Evolutionary conservation across 1,140 invertebrate species (phyloP).

Genomic region (Apis cerana): DNA sequence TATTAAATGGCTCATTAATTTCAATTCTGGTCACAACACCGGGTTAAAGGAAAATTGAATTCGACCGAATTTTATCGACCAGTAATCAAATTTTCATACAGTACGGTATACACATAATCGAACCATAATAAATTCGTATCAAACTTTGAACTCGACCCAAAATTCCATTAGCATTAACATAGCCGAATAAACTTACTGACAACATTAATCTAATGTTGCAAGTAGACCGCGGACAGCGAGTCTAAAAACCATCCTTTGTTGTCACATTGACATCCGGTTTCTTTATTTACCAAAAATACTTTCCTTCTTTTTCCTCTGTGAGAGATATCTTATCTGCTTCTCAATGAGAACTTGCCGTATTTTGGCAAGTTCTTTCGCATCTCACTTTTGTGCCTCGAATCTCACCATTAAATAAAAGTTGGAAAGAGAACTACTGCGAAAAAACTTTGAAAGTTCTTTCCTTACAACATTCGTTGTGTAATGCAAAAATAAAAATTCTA

Average conservation of each 20-base stretch:
- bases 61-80: neutral
- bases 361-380: no score
- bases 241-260: neutral
- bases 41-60: neutral
- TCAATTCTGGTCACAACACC: no score
- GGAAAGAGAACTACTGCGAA: no score
- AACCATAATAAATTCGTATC: neutral
- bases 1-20: no score
- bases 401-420: no score
- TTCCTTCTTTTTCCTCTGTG: neutral
- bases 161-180: neutral
- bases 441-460: no score
- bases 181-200: neutral
- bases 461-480: no score
- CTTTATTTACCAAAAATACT: neutral
- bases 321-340: no score
- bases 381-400: no score
- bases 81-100: neutral
- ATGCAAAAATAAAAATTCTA: no score
- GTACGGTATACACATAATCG: neutral
- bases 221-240: neutral
- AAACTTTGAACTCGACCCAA: neutral
- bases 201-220: constrained; percentile 1
- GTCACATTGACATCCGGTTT: neutral
- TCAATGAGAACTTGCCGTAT: no score